Evolutionary conservation across 2,888 invertebrate species (phyloP).

Genomic region (Carabus problematicus): DNA sequence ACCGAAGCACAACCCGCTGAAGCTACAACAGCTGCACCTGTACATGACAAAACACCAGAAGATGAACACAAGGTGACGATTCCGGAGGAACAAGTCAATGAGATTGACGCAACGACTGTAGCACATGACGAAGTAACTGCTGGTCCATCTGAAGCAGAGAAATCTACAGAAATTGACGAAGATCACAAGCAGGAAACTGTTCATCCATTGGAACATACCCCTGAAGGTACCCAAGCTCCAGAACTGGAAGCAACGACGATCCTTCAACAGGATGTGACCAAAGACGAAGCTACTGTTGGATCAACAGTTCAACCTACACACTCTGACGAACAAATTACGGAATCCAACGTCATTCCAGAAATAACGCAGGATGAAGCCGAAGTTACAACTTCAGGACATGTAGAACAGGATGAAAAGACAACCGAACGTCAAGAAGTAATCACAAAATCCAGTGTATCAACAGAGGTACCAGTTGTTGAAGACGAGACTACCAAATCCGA

Average conservation of each 20-base stretch:
- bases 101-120: conserved; percentile 34
- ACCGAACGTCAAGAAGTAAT: conserved; percentile 36
- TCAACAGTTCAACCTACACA: conserved; percentile 15
- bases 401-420: conserved; percentile 42
- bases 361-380: conserved; percentile 48
- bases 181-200: not conserved
- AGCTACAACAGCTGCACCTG: conserved; percentile 26
- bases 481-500: conserved; percentile 5
- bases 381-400: conserved; percentile 24
- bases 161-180: conserved; percentile 37
- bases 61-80: conserved; percentile 31
- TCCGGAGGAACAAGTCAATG: conserved; percentile 44
- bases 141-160: conserved; percentile 36
- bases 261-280: not conserved
- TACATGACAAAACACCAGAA: conserved; percentile 35
- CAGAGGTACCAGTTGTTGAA: conserved; percentile 2
- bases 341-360: conserved; percentile 40
- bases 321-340: conserved; percentile 36
- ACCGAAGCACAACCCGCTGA: conserved; percentile 41
- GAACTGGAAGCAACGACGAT: conserved; percentile 19
- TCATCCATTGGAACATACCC: conserved; percentile 4
- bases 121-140: conserved; percentile 1
- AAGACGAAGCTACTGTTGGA: conserved; percentile 3
- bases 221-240: conserved; percentile 6
- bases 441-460: conserved; percentile 33